phyloP scores from a whole-genome alignment of 30 jellyfish, hydroid and myxozoan species.

The Aurelia sp. region DNA sequence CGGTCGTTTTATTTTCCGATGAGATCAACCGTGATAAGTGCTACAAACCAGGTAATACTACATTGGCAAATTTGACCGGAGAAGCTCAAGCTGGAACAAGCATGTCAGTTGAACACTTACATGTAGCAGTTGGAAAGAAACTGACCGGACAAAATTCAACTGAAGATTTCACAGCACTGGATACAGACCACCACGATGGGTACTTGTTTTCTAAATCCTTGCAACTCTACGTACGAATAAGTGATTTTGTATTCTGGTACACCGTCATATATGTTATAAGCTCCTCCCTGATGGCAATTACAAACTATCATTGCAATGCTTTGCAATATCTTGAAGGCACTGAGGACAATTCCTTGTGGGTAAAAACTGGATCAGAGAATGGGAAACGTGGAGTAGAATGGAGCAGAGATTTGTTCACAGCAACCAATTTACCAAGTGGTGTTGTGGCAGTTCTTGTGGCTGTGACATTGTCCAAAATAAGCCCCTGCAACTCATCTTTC shows the following conservation, averaged over 20 bases:
- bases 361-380: too few species aligned
- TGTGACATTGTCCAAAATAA: not conserved
- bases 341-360: too few species aligned
- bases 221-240: not conserved
- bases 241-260: conserved; percentile 1
- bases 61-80: too few species aligned
- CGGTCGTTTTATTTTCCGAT: conserved; percentile 4
- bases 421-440: conserved; percentile 8
- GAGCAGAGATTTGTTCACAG: not conserved
- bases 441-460: not conserved
- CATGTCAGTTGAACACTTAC: too few species aligned
- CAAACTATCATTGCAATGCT: not conserved
- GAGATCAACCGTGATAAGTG: not conserved
- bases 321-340: not conserved
- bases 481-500: not conserved
- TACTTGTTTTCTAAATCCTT: too few species aligned
- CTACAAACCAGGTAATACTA: too few species aligned
- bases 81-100: too few species aligned
- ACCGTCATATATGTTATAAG: not conserved
- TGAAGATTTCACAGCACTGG: too few species aligned
- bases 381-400: too few species aligned
- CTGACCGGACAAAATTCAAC: too few species aligned
- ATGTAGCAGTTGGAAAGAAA: too few species aligned
- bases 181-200: too few species aligned
- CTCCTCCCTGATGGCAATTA: not conserved